Evolutionary conservation across 2,888 invertebrate species (phyloP), one percentile per base, ranked within the genome.

Genomic region (Boloria selene): DNA sequence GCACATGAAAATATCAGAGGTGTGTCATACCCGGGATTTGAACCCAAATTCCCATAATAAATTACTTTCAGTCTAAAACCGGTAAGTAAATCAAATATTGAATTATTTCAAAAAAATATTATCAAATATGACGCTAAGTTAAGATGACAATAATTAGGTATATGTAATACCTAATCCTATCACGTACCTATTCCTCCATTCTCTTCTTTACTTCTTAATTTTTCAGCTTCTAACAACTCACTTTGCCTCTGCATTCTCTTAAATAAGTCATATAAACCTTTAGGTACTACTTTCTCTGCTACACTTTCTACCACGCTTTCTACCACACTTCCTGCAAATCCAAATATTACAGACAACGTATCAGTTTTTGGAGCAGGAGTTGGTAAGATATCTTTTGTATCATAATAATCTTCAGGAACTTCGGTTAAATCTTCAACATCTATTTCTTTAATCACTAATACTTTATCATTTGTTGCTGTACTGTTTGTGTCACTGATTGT

Each of bases 101-200:
- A 54, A 16, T 31, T 17, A 17, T 3, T 55, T 13, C n/a, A 3
- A 31, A 53, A 26, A 53, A 51, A 53, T n/a, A 16, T 26, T 5
- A n/a, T 10, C 10, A 38, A 38, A 38, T 38, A 38, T 10, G 31
- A 7, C 31, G 7, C 31, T 38, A 7, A 31, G 31, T 7, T n/a
- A 31, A 38, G 10, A 7, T 10, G 3, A 22, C 10, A 38, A 10
- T 2, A 38, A 38, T 38, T 10, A 38, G 31, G 10, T 38, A 38
- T 38, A n/a, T n/a, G n/a, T n/a, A n/a, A n/a, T n/a, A n/a, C n/a
- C n/a, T n/a, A n/a, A n/a, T n/a, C n/a, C n/a, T n/a, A n/a, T n/a
- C n/a, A n/a, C n/a, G n/a, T 75, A 92, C 93, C 92, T 49, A 93
- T 73, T 13, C 93, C 92, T 0, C 93, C 92, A 75, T 93, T 93